Base-by-base conservation (phyloP, 1,140 invertebrate species). In the Tetraneura akinire region DNA sequence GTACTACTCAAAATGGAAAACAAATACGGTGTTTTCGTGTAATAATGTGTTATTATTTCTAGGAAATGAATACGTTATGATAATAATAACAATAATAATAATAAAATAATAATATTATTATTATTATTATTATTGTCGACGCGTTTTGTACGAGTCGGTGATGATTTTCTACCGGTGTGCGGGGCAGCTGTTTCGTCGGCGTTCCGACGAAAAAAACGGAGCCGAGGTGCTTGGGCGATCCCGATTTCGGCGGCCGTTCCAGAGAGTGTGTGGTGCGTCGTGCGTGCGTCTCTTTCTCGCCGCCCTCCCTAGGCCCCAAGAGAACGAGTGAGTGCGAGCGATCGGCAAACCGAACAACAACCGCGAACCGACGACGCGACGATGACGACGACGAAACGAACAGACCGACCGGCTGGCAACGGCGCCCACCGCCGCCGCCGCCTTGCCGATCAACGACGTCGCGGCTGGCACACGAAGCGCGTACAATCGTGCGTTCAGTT, bases 401-500 rank as follows among this genome's bases (percentile, higher is more conserved):
- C 66, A 70, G 45, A 70, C n/a, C 42, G 66, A 47, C 60, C 60
- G 60, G 57, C 60, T 62, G 60, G 60, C 60, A 62, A 62, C 68
- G 68, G 68, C 42, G 45, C 42, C 21, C 68, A 42, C 21, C 42
- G 23, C 21, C 66, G 16, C 37, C 23, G 60, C 62, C n/a, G 66
- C n/a, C 37, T 32, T 18, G 6, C 32, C 66, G 60, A 37, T 4
- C 68, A 71, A 64, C 70, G 47, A 14, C 45, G 45, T 45, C 68
- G 68, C 68, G 16, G 70, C 70, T 23, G 14, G 26, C 18, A 53
- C 47, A 73, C 47, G n/a, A 47, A 29, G 32, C 45, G 26, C 45
- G 70, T 26, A 45, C 42, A 32, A 18, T 0, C 57, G 29, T 29
- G 3, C 57, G 29, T 29, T 71, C 23, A 71, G 68, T 71, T 29